Evolutionary conservation across 2,888 invertebrate genomes (phyloP).

Genomic region (Sturmia bella): DNA sequence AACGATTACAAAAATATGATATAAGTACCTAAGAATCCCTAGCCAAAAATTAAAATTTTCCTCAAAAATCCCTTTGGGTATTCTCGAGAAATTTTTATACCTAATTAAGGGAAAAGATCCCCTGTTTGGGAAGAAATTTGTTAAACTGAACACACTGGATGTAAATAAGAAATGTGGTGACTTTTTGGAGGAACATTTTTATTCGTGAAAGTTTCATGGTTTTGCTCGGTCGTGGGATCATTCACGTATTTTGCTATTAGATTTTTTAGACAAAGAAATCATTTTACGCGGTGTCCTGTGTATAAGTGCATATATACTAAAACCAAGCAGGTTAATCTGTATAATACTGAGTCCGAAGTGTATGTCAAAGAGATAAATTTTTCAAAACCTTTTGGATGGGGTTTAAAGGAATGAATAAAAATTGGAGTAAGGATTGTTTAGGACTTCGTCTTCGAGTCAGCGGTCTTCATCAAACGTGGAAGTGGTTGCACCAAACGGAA

Average conservation of each 20-base stretch:
- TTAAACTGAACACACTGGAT: too few species aligned
- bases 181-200: constrained; percentile 25
- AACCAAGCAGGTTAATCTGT: neutral
- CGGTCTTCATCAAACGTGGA: constrained; percentile 95
- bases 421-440: constrained; percentile 83
- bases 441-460: constrained; percentile 94
- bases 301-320: neutral
- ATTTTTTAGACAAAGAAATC: constrained; percentile 22
- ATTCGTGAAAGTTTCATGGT: constrained; percentile 33
- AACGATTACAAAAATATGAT: too few species aligned
- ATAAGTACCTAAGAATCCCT: too few species aligned
- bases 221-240: constrained; percentile 9
- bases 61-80: too few species aligned
- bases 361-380: constrained; percentile 44
- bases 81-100: too few species aligned
- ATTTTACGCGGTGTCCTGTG: neutral
- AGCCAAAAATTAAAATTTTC: too few species aligned
- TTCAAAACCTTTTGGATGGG: constrained; percentile 78
- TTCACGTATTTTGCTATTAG: neutral
- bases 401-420: constrained; percentile 79
- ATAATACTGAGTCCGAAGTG: constrained; percentile 22
- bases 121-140: too few species aligned
- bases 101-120: too few species aligned
- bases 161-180: neutral
- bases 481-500: constrained; percentile 96